These are phyloP conservation scores for Trachops cirrhosus DNA, from an alignment of 2,797 vertebrate genomes.

Conservation along the genomic window DNA sequence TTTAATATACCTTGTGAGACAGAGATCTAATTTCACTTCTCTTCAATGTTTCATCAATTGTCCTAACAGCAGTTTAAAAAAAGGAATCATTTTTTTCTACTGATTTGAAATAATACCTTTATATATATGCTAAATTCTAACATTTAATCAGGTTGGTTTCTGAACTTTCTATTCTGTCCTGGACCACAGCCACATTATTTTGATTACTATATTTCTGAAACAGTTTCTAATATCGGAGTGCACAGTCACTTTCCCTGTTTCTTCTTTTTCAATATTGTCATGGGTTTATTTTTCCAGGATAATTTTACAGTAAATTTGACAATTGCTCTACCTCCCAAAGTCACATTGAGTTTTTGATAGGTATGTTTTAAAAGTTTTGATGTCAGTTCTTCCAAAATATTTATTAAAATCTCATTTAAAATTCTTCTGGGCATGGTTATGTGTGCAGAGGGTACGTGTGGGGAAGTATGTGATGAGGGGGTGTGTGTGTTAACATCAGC, in stretches of 20 bases:
- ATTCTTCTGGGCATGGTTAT: not conserved
- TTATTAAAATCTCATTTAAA: constrained; percentile 9
- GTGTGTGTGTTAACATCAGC: not conserved
- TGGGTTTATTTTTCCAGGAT: not conserved
- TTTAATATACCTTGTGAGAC: not conserved
- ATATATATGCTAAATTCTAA: not conserved
- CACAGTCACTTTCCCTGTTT: not conserved
- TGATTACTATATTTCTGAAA: not conserved
- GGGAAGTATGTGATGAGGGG: too few species aligned
- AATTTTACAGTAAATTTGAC: not conserved
- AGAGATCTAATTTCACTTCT: not conserved
- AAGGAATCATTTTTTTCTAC: not conserved
- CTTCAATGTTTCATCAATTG: not conserved
- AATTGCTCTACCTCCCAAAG: not conserved
- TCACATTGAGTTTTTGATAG: not conserved
- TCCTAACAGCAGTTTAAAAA: not conserved
- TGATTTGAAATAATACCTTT: not conserved
- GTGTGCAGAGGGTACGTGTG: not conserved
- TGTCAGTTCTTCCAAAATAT: not conserved
- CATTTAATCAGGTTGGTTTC: not conserved
- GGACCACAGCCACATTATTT: not conserved
- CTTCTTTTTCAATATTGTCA: not conserved
- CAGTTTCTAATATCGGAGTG: not conserved
- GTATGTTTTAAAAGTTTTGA: not conserved
- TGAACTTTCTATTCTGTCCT: not conserved